A percentile compares a stretch with the other conserved stretches of the same genome.
These are phyloP conservation scores for Brienomyrus brachyistius DNA, from an alignment of 2,113 vertebrate genomes.

Conservation along the genomic window DNA sequence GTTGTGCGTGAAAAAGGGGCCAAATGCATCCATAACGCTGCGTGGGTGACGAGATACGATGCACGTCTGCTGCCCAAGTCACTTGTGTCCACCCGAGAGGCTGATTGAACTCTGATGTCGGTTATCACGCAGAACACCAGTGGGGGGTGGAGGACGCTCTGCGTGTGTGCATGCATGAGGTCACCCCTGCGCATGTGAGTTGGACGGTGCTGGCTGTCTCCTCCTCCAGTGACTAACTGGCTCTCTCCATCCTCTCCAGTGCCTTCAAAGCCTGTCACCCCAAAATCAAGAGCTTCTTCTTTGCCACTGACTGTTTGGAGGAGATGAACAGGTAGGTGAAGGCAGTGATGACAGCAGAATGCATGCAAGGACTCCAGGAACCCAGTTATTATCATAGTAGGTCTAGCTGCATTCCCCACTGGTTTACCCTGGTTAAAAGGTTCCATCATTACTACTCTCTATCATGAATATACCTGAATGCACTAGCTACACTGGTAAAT, in stretches of 20 bases:
- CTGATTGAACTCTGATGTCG: background rate
- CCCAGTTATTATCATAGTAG: background rate
- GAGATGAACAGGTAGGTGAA: constrained; percentile 85
- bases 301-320: constrained; percentile 82
- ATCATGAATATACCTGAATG: background rate
- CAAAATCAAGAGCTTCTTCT: constrained; percentile 90
- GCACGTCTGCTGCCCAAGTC: background rate
- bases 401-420: background rate
- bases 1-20: background rate
- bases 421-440: background rate
- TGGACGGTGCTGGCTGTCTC: background rate
- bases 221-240: background rate
- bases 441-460: background rate
- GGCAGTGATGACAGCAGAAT: background rate
- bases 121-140: background rate
- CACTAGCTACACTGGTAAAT: background rate
- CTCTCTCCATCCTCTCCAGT: constrained; percentile 45
- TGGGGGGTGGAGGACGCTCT: background rate
- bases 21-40: background rate
- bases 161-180: background rate
- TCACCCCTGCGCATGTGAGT: background rate
- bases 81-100: background rate
- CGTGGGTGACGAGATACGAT: background rate
- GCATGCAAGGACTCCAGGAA: background rate
- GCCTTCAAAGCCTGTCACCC: constrained; percentile 89